These are phyloP conservation scores for Neotoma lepida DNA, from an alignment of 2,113 vertebrate species.

Conservation along the genomic window DNA sequence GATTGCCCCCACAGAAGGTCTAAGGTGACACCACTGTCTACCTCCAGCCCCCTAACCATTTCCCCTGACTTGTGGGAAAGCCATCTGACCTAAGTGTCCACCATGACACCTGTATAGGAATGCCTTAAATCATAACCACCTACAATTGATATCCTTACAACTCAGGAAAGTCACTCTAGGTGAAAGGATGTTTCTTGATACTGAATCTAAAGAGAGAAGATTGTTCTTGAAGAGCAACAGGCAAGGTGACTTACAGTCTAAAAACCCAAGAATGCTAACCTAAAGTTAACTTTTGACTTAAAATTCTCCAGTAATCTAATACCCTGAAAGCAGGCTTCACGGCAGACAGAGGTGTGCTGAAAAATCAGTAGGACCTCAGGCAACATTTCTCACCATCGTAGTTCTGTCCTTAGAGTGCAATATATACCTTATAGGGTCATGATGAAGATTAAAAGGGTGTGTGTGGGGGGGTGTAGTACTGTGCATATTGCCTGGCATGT, in stretches of 20 bases:
- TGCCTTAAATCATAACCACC: background rate
- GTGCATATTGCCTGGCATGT: background rate
- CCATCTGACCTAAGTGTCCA: background rate
- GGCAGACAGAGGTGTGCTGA: background rate
- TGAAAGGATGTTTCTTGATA: background rate
- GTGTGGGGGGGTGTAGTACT: background rate
- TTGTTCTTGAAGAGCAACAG: background rate
- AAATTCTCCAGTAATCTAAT: background rate
- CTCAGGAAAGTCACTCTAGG: background rate
- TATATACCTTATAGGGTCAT: conserved; percentile 7
- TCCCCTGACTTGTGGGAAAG: background rate
- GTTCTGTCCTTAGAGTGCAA: background rate
- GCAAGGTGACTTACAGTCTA: conserved; percentile 9
- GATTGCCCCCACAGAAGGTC: background rate
- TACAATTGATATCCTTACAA: background rate
- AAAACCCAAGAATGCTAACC: conserved; percentile 42
- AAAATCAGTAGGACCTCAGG: background rate
- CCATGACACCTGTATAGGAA: background rate
- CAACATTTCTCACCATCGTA: background rate
- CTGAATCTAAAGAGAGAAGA: conserved; percentile 48
- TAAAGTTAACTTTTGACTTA: background rate
- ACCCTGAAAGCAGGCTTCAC: background rate
- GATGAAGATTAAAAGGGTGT: background rate
- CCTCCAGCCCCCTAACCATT: background rate
- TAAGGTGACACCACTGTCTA: background rate